Conservation (phyloP, 1,140 invertebrate species). For the Heliconius hewitsoni region DNA sequence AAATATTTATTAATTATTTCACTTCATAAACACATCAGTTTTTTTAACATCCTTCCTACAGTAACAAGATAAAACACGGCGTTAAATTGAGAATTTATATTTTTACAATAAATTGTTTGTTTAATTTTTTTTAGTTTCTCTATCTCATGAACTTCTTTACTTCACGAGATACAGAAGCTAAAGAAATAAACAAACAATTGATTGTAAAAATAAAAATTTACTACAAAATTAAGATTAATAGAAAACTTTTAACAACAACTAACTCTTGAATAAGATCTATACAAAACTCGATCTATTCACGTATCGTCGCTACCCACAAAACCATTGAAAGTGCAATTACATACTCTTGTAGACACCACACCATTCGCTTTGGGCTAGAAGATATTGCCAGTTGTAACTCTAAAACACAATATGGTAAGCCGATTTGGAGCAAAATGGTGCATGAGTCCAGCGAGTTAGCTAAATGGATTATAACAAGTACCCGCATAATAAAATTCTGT, state of each 20-base stretch:
- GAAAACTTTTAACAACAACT: background rate
- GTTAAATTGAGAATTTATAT: too few relatives aligned
- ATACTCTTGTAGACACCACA: constrained; percentile 1
- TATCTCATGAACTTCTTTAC: too few relatives aligned
- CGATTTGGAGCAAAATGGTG: constrained; percentile 7
- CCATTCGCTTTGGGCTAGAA: constrained; percentile 1
- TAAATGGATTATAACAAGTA: background rate
- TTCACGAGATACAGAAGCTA: too few relatives aligned
- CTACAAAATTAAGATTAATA: background rate
- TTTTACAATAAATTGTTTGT: too few relatives aligned
- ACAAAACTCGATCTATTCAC: background rate
- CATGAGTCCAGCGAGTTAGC: background rate
- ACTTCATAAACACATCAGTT: too few relatives aligned
- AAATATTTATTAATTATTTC: too few relatives aligned
- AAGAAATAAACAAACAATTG: too few relatives aligned
- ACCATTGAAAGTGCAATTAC: constrained; percentile 4
- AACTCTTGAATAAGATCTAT: background rate
- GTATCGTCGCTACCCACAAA: background rate
- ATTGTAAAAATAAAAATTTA: background rate
- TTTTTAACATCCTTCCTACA: too few relatives aligned
- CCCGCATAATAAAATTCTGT: background rate
- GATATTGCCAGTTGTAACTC: background rate
- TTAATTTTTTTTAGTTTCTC: too few relatives aligned
- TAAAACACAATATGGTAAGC: constrained; percentile 10
- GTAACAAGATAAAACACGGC: too few relatives aligned